Base-by-base conservation (phyloP, 2,888 invertebrate genomes). In the Lysandra bellargus region DNA sequence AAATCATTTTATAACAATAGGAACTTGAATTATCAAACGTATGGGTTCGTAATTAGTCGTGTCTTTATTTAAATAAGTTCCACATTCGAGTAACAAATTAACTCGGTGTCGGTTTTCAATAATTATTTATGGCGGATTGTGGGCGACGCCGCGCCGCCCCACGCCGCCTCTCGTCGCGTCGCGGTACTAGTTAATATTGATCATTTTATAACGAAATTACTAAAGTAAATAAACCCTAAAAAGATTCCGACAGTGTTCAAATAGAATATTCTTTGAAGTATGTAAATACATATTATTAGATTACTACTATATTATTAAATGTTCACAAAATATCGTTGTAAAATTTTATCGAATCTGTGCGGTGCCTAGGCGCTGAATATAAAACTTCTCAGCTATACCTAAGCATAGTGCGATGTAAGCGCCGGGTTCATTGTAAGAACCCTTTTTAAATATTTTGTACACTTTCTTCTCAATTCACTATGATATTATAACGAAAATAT, bases 121-220 rank as follows among this genome's bases (percentile, higher is more conserved):
- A 69, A 69, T 69, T 69, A 69, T 69, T 69, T 69, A 69, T 33
- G 4, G 69, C 69, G 33, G 69, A 69, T 69, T 69, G 69, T 33
- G 33, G 69, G 14, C 33, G 69, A 14, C 33, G 33, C 69, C 33
- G 49, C 12, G 9, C 49, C 61, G 40, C 40, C 40, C 40, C 40
- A 7, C 33, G 69, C 1, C 17, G 33, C 69, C 69, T 17, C 57
- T 4, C 61, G 61, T 5, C 61, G 69, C 30, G 33, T 0, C 33
- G 69, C 33, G 69, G 4, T 9, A 30, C n/a, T 30, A 33, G 23
- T 61, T 61, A 61, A 61, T 61, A 61, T 61, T 17, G 33, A 69
- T 69, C 5, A 17, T 37, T 69, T 37, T 69, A 37, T 69, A 69
- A 69, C 33, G 2, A 69, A 69, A 69, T 14, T 9, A 33, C 14